A percentile compares a stretch with the other conserved stretches of the same genome.
Evolutionary conservation across 2,113 vertebrate species (phyloP).

Genomic region (Barbus barbus): DNA sequence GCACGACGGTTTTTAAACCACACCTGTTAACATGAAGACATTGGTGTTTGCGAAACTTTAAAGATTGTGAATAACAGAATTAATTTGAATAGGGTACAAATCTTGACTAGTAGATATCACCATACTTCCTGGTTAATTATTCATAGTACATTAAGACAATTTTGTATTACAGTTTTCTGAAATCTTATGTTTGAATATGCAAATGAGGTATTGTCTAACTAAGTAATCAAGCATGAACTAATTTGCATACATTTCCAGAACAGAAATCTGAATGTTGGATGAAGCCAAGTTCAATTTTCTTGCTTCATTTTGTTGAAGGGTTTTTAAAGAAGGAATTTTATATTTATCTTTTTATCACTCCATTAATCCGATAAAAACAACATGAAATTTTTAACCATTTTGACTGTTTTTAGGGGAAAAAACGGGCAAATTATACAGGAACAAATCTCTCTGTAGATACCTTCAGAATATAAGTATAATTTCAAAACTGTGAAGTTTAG

Average conservation of each 20-base stretch:
- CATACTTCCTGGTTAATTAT: neutral
- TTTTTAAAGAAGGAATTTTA: too few species aligned
- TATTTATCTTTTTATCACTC: too few species aligned
- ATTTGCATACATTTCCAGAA: too few species aligned
- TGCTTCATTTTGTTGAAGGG: too few species aligned
- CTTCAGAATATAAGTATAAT: neutral
- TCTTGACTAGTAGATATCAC: neutral
- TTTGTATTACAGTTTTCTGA: neutral
- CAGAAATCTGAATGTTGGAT: too few species aligned
- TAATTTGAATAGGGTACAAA: neutral
- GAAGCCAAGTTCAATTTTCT: too few species aligned
- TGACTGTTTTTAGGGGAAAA: neutral
- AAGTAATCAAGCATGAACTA: too few species aligned
- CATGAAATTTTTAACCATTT: neutral
- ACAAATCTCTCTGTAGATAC: neutral
- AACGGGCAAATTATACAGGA: too few species aligned
- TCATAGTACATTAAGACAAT: neutral
- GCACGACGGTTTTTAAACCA: slow-evolving; percentile 99
- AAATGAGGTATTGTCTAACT: neutral
- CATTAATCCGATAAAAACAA: neutral
- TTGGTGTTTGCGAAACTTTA: neutral
- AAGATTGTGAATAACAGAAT: neutral
- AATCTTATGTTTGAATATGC: neutral
- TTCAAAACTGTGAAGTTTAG: neutral
- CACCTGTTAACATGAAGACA: slow-evolving; percentile 75